Evolutionary conservation across 2,888 invertebrate genomes (phyloP), one percentile per base, ranked within the genome.

Genomic region (Cosmorhoe ocellata): DNA sequence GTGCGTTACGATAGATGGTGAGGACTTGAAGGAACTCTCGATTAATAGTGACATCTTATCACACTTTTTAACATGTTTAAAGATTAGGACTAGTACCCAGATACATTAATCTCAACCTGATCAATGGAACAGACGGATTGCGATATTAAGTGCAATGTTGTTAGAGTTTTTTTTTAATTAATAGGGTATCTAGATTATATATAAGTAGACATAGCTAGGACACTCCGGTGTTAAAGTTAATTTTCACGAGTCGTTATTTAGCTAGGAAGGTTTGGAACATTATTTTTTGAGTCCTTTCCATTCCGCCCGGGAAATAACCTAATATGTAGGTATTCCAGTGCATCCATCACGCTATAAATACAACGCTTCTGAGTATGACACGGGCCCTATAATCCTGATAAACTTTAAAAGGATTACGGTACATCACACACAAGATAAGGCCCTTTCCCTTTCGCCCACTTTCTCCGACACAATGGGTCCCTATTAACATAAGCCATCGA

Each of bases 401-500:
- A 51, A 37, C 38, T 46, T 27, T 22, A 39, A 39, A 43, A 10
- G 44, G 28, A 43, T 48, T 47, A 44, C 48, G 48, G 44, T 53
- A 53, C 30, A 40, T 37, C 48, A 41, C 46, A 37, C 34, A 40
- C 33, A 36, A 50, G 55, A 53, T 53, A 59, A 51, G 34, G 41
- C 55, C 63, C 60, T 59, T 64, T 64, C 59, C 56, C 63, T 64
- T 61, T 62, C 59, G 36, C 50, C 53, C 40, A 32, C 56, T 59
- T 61, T 59, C 59, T 30, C 49, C 45, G 8, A 53, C 44, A 58
- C 59, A 63, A 59, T 58, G 52, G 59, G 42, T 56, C 53, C 48
- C 46, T 49, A 59, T 63, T 63, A 59, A 37, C 63, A 61, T 61
- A 64, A 51, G 44, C 50, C 51, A 63, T 57, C 59, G 56, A 51